phyloP scores from a whole-genome alignment of 2,113 vertebrate genomes.

The Thamnaconus septentrionalis region DNA sequence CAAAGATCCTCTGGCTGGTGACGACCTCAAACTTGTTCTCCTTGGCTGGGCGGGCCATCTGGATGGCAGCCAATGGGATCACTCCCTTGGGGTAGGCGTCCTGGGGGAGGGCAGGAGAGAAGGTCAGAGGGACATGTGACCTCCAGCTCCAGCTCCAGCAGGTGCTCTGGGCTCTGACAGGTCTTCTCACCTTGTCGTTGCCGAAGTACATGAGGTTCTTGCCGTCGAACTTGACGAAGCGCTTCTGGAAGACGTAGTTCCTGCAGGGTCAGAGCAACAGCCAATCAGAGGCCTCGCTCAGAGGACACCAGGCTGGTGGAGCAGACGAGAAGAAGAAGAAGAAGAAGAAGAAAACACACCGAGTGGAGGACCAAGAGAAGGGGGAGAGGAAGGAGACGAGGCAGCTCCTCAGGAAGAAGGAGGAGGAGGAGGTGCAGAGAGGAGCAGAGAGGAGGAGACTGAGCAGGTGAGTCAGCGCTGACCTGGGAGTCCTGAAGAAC shows the following conservation, averaged over 20 bases:
- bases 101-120: conserved; percentile 61
- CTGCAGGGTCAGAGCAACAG: conserved; percentile 65
- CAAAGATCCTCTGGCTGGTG: conserved; percentile 89
- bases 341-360: conserved; percentile 56
- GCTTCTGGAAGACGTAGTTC: conserved; percentile 97
- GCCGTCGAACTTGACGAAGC: conserved; percentile 92
- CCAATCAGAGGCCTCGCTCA: neutral
- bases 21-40: conserved; percentile 97
- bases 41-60: conserved; percentile 89
- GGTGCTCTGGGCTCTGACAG: too few relatives aligned
- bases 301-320: neutral
- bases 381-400: conserved; percentile 57
- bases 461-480: conserved; percentile 34
- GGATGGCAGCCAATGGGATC: conserved; percentile 87
- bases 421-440: conserved; percentile 50
- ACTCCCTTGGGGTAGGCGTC: conserved; percentile 95
- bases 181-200: conserved; percentile 87
- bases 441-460: conserved; percentile 49
- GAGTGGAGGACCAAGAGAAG: conserved; percentile 48
- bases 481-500: conserved; percentile 46
- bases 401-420: conserved; percentile 59
- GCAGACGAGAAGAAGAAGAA: too few relatives aligned
- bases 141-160: too few relatives aligned
- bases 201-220: conserved; percentile 94
- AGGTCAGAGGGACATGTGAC: neutral